Percentiles rank a stretch among this genome's conserved stretches.
Conservation (phyloP, 1,140 invertebrate genomes). For the Andrena cerasifolii region DNA sequence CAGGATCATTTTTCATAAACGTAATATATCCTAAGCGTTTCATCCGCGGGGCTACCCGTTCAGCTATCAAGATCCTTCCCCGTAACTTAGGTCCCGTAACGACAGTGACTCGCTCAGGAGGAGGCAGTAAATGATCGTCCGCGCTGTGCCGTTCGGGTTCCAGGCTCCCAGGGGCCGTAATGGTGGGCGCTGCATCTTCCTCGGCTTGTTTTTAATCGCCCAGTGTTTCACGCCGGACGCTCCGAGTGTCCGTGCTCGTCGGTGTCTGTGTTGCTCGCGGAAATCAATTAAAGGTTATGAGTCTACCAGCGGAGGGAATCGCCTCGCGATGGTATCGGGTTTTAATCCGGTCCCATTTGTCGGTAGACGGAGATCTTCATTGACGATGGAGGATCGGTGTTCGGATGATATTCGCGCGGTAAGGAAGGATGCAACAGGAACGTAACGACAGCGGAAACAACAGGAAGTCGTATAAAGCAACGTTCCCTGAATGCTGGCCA, state of each 20-base stretch:
- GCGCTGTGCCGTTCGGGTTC: not conserved
- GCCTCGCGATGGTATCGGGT: slow-evolving; percentile 1
- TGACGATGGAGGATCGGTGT: slow-evolving; percentile 34
- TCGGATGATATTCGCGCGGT: slow-evolving; percentile 31
- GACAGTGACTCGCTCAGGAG: not conserved
- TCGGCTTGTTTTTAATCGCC: not conserved
- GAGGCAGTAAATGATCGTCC: not conserved
- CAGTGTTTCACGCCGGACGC: not conserved
- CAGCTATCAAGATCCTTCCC: not conserved
- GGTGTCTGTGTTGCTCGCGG: too few species aligned
- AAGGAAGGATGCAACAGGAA: slow-evolving; percentile 28
- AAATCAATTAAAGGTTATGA: slow-evolving; percentile 23
- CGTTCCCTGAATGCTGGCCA: not conserved
- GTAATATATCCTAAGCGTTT: not conserved
- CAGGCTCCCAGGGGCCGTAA: not conserved
- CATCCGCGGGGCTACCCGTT: not conserved
- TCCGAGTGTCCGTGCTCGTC: not conserved
- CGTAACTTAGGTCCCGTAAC: not conserved
- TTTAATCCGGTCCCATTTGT: slow-evolving; percentile 25
- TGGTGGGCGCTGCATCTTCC: not conserved
- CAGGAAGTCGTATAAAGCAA: slow-evolving; percentile 53
- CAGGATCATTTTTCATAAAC: not conserved
- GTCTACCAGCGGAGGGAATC: slow-evolving; percentile 2
- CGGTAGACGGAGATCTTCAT: slow-evolving; percentile 50
- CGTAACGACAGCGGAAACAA: slow-evolving; percentile 47